These are phyloP conservation scores for Zalophus californianus DNA, from an alignment of 2,797 vertebrate species.

Conservation along the genomic window DNA sequence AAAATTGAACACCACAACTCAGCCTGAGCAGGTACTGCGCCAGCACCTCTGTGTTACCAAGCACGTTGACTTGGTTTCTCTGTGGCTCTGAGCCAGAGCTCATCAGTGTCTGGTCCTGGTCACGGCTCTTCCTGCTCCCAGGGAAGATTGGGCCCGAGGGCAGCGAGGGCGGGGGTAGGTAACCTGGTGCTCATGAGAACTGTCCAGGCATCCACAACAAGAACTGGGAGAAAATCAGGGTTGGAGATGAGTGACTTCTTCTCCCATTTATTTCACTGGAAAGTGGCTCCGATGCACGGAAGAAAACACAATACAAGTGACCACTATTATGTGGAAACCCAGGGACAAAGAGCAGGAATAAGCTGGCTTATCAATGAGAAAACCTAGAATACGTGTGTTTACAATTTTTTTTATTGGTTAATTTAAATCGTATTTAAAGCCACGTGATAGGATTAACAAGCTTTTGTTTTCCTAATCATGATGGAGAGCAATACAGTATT, in stretches of 20 bases:
- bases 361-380: background rate
- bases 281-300: background rate
- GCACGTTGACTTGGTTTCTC: no score
- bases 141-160: background rate
- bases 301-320: background rate
- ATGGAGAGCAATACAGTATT: background rate
- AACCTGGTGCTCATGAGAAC: background rate
- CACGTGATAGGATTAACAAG: background rate
- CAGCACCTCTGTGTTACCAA: background rate
- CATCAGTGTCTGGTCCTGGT: background rate
- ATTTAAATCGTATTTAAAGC: conserved; percentile 12
- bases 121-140: background rate
- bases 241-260: background rate
- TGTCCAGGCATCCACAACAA: background rate
- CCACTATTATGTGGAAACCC: background rate
- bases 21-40: background rate
- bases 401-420: background rate
- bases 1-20: background rate
- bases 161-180: background rate
- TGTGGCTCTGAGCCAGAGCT: background rate
- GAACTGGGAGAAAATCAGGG: background rate
- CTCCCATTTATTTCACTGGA: background rate
- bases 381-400: background rate
- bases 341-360: background rate
- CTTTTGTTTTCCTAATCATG: background rate